A percentile compares a stretch with the other conserved stretches of the same genome.
Evolutionary conservation across 2,113 vertebrate genomes (phyloP).

Genomic region (Pachypanchax playfairii): DNA sequence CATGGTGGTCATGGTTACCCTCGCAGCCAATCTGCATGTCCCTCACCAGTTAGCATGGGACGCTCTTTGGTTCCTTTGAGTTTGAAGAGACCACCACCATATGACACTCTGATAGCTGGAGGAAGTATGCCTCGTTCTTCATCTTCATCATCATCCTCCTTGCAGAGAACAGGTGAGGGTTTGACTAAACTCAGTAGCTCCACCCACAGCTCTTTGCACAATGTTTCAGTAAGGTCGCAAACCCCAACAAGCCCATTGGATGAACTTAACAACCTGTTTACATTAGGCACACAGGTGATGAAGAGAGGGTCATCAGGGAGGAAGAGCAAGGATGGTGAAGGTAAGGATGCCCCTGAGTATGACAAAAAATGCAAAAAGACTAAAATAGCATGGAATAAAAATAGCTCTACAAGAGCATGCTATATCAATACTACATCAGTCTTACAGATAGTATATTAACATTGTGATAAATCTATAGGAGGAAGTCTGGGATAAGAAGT

Average conservation of each 20-base stretch:
- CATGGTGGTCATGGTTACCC: slow-evolving; percentile 90
- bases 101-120: slow-evolving; percentile 88
- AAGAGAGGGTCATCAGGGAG: slow-evolving; percentile 88
- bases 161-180: slow-evolving; percentile 78
- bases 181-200: slow-evolving; percentile 85
- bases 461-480: too few species aligned
- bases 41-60: slow-evolving; percentile 93
- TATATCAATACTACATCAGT: too few species aligned
- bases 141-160: slow-evolving; percentile 80
- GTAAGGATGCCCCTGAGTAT: slow-evolving; percentile 82
- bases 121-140: slow-evolving; percentile 88
- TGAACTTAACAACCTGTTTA: slow-evolving; percentile 88
- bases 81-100: slow-evolving; percentile 94
- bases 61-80: slow-evolving; percentile 90
- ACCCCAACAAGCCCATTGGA: slow-evolving; percentile 95
- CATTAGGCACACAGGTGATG: slow-evolving; percentile 86
- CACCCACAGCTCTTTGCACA: slow-evolving; percentile 84
- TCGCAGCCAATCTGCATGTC: slow-evolving; percentile 92
- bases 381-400: too few species aligned
- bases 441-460: too few species aligned
- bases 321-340: slow-evolving; percentile 86
- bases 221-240: slow-evolving; percentile 84
- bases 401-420: too few species aligned
- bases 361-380: too few species aligned
- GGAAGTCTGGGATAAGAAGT: too few species aligned